These are phyloP conservation scores for Reinhardtius hippoglossoides DNA, from an alignment of 2,113 vertebrate genomes.

Conservation along the genomic window DNA sequence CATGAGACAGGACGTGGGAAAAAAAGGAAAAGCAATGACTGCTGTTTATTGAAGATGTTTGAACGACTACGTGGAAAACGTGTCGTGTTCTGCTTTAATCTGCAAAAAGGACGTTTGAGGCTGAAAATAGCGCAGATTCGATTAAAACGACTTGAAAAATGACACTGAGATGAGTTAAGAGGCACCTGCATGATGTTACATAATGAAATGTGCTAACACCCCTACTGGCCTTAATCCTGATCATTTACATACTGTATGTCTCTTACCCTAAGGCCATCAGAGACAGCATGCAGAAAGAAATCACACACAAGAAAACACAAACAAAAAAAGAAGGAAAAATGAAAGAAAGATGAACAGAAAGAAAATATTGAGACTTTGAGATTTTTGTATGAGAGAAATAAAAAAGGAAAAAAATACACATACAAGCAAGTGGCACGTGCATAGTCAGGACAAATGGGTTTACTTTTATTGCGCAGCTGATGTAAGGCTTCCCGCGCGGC, in stretches of 20 bases:
- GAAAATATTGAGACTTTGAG: slow-evolving; percentile 43
- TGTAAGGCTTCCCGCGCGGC: slow-evolving; percentile 86
- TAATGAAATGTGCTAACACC: slow-evolving; percentile 43
- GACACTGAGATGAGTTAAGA: slow-evolving; percentile 41
- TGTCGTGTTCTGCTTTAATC: slow-evolving; percentile 27
- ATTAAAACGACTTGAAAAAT: slow-evolving; percentile 39
- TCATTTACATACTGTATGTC: slow-evolving; percentile 47
- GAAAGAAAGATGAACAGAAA: slow-evolving; percentile 65
- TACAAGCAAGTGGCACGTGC: slow-evolving; percentile 24
- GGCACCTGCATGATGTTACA: slow-evolving; percentile 48
- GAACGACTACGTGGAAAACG: slow-evolving; percentile 33
- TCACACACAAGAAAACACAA: slow-evolving; percentile 67
- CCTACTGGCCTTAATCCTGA: slow-evolving; percentile 59
- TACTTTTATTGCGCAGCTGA: slow-evolving; percentile 90
- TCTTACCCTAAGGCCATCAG: slow-evolving; percentile 85
- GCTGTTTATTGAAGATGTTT: slow-evolving; percentile 34
- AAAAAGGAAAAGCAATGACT: slow-evolving; percentile 35
- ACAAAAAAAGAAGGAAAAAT: slow-evolving; percentile 59
- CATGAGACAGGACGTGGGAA: slow-evolving; percentile 31
- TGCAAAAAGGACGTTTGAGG: slow-evolving; percentile 22
- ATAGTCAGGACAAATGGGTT: slow-evolving; percentile 49
- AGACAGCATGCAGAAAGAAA: slow-evolving; percentile 92
- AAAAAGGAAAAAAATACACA: slow-evolving; percentile 48
- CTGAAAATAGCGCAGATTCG: slow-evolving; percentile 19
- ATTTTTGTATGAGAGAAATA: slow-evolving; percentile 46